phyloP scores from a whole-genome alignment of 2,797 vertebrate species.

The Petrocephalus sullivani region DNA sequence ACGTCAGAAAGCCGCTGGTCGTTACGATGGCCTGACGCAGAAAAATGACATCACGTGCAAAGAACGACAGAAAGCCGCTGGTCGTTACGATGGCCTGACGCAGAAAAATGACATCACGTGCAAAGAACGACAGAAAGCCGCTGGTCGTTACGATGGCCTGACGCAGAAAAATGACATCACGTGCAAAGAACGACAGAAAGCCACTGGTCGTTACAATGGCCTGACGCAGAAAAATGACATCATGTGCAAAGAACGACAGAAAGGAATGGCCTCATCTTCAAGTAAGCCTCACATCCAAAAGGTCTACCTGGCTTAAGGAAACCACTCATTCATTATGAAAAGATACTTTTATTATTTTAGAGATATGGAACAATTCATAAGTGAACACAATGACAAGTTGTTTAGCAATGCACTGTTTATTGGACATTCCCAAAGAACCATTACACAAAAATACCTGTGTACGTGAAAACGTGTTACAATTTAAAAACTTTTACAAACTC shows the following conservation, averaged over 20 bases:
- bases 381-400: neutral
- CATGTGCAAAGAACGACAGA: neutral
- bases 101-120: too few relatives aligned
- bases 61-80: too few relatives aligned
- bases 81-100: too few relatives aligned
- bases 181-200: too few relatives aligned
- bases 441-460: slow-evolving; percentile 40
- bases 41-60: too few relatives aligned
- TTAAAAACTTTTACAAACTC: slow-evolving; percentile 39
- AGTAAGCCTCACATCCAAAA: neutral
- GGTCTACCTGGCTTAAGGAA: neutral
- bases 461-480: slow-evolving; percentile 28
- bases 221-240: neutral
- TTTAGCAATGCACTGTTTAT: slow-evolving; percentile 57
- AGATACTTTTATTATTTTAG: neutral
- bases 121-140: too few relatives aligned
- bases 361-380: neutral
- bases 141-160: too few relatives aligned
- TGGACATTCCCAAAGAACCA: slow-evolving; percentile 55
- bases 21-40: too few relatives aligned
- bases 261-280: neutral
- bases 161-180: too few relatives aligned
- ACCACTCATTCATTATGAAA: neutral
- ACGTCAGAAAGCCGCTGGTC: too few relatives aligned
- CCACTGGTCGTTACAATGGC: too few relatives aligned